A percentile compares a stretch with the other conserved stretches of the same genome.
phyloP scores from a whole-genome alignment of 1,140 invertebrate species.

The Nephila pilipes region DNA sequence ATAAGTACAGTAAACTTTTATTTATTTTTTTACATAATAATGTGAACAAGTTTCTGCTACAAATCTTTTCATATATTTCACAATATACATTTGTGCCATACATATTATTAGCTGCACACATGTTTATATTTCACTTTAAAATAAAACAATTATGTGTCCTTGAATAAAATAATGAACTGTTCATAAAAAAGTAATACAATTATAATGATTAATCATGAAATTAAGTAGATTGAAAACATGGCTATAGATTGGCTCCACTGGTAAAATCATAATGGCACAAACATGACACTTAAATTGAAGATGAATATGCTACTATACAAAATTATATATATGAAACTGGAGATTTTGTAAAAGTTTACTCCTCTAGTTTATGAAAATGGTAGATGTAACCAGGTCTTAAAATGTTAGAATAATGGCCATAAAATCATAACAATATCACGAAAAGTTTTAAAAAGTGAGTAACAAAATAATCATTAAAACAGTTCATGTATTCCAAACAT shows the following conservation, averaged over 20 bases:
- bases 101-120: constrained; percentile 36
- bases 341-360: constrained; percentile 63
- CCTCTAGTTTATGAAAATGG: constrained; percentile 22
- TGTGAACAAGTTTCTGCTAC: neutral
- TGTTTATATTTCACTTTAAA: neutral
- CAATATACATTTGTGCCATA: neutral
- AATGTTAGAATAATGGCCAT: neutral
- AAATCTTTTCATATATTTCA: neutral
- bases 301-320: constrained; percentile 48
- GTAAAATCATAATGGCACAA: constrained; percentile 60
- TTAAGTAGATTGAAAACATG: constrained; percentile 60
- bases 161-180: constrained; percentile 35
- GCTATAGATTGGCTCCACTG: constrained; percentile 61
- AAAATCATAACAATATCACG: constrained; percentile 34
- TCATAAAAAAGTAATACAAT: constrained; percentile 27
- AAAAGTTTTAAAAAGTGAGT: neutral
- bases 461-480: neutral
- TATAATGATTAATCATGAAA: constrained; percentile 17
- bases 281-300: constrained; percentile 31
- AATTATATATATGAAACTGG: constrained; percentile 62
- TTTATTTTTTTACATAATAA: neutral
- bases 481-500: neutral
- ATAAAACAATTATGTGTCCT: constrained; percentile 14
- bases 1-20: neutral
- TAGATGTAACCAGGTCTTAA: neutral